Percentiles rank a stretch among this genome's conserved stretches.
These are phyloP conservation scores for Amphimedon queenslandica DNA, from an alignment of 37 sponge, comb jelly and placozoan species.

Conservation along the genomic window DNA sequence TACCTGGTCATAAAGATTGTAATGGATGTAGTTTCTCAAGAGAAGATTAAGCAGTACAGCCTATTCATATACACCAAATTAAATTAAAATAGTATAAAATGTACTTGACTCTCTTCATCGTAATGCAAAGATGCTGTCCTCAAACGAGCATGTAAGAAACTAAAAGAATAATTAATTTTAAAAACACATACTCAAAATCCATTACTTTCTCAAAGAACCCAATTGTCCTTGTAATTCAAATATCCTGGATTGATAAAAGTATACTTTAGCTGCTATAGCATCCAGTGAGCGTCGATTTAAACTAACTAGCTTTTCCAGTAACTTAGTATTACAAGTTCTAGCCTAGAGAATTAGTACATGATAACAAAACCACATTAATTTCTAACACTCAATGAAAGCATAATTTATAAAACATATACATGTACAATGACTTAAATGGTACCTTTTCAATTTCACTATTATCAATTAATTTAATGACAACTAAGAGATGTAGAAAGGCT, in stretches of 20 bases:
- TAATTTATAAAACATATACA: neutral
- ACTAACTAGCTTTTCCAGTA: conserved; percentile 59
- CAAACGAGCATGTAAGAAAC: conserved; percentile 82
- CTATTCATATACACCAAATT: conserved; percentile 1
- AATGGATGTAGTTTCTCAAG: conserved; percentile 91
- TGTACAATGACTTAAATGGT: neutral
- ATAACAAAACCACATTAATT: neutral
- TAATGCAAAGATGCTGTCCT: conserved; percentile 84
- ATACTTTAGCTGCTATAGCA: conserved; percentile 77
- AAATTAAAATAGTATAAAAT: neutral
- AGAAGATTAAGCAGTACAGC: conserved; percentile 88
- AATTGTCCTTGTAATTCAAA: conserved; percentile 80
- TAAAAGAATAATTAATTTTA: conserved; percentile 1
- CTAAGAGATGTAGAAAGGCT: conserved; percentile 77
- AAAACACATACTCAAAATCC: neutral
- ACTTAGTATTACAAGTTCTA: conserved; percentile 60
- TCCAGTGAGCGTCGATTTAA: conserved; percentile 79
- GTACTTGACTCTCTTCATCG: conserved; percentile 81
- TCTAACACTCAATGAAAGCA: too few species aligned
- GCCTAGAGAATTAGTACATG: conserved; percentile 26
- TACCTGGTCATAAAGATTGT: conserved; percentile 93
- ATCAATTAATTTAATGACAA: conserved; percentile 72
- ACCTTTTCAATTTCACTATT: conserved; percentile 47
- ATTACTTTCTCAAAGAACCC: conserved; percentile 72
- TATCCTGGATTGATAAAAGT: conserved; percentile 89